A percentile compares a stretch with the other conserved stretches of the same genome.
These are phyloP conservation scores for Trimorus sp. DNA, from an alignment of 2,888 invertebrate genomes.

Conservation along the genomic window DNA sequence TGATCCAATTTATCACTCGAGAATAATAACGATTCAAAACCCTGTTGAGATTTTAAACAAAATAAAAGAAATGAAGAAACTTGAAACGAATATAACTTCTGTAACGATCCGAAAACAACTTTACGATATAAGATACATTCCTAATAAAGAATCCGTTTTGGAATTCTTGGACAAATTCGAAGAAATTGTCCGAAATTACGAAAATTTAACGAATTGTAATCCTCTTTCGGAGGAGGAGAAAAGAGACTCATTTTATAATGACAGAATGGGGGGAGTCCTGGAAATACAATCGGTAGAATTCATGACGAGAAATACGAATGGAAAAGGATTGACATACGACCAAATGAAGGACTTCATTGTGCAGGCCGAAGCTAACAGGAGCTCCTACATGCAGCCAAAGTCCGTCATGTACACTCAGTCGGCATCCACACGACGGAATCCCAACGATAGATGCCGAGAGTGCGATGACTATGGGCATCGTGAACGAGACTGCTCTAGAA, in stretches of 20 bases:
- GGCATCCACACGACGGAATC: too few species aligned
- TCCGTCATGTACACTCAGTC: background rate
- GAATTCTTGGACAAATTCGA: conserved; percentile 63
- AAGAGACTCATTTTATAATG: conserved; percentile 56
- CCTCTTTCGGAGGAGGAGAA: conserved; percentile 62
- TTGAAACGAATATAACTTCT: conserved; percentile 61
- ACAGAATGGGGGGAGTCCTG: conserved; percentile 43
- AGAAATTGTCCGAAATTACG: conserved; percentile 58
- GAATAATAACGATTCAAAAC: conserved; percentile 60
- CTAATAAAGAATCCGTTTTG: conserved; percentile 49
- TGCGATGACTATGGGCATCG: conserved; percentile 16
- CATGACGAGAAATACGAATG: conserved; percentile 1
- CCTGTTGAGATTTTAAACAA: conserved; percentile 13
- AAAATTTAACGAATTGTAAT: conserved; percentile 41
- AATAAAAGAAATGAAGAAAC: conserved; percentile 49
- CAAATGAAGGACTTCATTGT: background rate
- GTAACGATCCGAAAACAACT: conserved; percentile 54
- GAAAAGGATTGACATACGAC: background rate
- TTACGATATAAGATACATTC: conserved; percentile 50
- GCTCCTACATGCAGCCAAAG: background rate
- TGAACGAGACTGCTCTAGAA: conserved; percentile 1
- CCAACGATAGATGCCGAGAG: background rate
- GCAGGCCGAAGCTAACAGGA: conserved; percentile 10
- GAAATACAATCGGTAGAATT: conserved; percentile 58
- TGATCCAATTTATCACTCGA: conserved; percentile 62